phyloP scores from a whole-genome alignment of 2,113 vertebrate genomes.

The Poeciliopsis retropinna region DNA sequence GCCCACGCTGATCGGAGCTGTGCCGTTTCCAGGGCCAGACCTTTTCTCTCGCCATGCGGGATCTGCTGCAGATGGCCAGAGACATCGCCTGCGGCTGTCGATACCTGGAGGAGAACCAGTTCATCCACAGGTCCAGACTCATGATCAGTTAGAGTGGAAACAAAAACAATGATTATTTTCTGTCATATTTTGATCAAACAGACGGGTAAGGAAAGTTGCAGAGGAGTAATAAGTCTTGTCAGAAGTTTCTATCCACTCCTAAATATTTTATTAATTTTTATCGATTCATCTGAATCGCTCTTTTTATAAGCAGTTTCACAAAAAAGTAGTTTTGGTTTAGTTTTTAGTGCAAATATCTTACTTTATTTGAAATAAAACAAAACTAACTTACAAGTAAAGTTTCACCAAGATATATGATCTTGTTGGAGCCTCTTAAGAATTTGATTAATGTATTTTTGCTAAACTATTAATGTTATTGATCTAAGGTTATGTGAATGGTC shows the following conservation, averaged over 20 bases:
- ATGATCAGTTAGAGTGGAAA: background rate
- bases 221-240: background rate
- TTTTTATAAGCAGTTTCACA: too few species aligned
- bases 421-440: too few species aligned
- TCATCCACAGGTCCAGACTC: conserved; percentile 86
- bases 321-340: too few species aligned
- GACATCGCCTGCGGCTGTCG: conserved; percentile 91
- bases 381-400: too few species aligned
- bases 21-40: conserved; percentile 80
- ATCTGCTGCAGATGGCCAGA: conserved; percentile 88
- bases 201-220: background rate
- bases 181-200: background rate
- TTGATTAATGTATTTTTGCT: too few species aligned
- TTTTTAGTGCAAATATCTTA: too few species aligned
- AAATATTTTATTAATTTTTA: too few species aligned
- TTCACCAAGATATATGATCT: too few species aligned
- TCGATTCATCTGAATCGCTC: too few species aligned
- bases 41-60: conserved; percentile 85
- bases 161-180: background rate
- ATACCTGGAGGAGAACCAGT: conserved; percentile 94
- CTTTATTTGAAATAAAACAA: too few species aligned
- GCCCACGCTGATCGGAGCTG: conserved; percentile 23
- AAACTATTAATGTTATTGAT: too few species aligned
- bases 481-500: too few species aligned
- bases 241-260: background rate